Conservation (phyloP, 2,113 vertebrate species). For the Oncorhynchus mykiss region DNA sequence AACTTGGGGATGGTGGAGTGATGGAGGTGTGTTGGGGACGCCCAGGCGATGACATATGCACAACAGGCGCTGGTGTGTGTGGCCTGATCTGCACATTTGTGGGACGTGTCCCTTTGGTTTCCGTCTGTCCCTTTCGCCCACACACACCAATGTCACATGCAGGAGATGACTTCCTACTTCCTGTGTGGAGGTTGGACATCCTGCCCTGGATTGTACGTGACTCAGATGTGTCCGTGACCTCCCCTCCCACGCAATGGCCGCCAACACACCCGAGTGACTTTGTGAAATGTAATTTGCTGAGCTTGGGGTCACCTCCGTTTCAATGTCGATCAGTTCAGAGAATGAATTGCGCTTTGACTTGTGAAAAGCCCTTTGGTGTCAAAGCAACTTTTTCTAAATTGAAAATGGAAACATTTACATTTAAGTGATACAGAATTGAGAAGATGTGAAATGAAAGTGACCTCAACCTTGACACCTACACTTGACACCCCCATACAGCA, state of each 20-base stretch:
- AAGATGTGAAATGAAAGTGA: not conserved
- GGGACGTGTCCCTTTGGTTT: conserved; percentile 1
- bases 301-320: too few species aligned
- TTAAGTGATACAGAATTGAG: not conserved
- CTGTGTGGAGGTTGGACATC: not conserved
- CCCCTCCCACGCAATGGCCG: not conserved
- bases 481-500: not conserved
- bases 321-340: not conserved
- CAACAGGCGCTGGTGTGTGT: conserved; percentile 1
- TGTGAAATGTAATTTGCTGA: too few species aligned
- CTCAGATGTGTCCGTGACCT: not conserved
- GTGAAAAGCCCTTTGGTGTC: not conserved
- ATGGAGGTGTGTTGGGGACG: not conserved
- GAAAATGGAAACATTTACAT: not conserved
- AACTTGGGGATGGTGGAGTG: not conserved
- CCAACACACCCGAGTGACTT: too few species aligned
- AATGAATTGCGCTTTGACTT: not conserved
- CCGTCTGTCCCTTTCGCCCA: not conserved
- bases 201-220: not conserved
- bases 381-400: not conserved
- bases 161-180: not conserved
- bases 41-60: not conserved
- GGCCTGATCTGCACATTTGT: not conserved
- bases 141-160: not conserved
- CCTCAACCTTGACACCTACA: not conserved